Evolutionary conservation across 2,888 invertebrate species (phyloP).

Genomic region (Oxyscelio sp.): DNA sequence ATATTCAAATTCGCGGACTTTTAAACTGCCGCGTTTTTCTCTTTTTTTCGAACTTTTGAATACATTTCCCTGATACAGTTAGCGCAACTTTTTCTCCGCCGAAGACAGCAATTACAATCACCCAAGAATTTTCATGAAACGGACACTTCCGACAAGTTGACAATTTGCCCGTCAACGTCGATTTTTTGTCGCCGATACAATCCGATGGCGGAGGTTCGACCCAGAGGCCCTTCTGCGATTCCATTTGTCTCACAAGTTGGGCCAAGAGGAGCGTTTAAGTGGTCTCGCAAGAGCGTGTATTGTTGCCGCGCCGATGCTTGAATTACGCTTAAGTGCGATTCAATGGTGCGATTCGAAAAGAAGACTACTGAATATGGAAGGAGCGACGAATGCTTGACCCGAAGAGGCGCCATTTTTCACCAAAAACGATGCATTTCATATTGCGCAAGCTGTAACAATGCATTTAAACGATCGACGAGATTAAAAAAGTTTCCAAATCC

Average conservation of each 20-base stretch:
- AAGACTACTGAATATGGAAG: conserved; percentile 40
- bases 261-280: conserved; percentile 28
- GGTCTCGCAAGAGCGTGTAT: conserved; percentile 41
- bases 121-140: conserved; percentile 26
- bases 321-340: conserved; percentile 40
- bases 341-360: conserved; percentile 26
- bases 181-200: conserved; percentile 3
- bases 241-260: conserved; percentile 21
- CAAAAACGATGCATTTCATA: background rate
- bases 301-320: conserved; percentile 32
- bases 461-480: too few relatives aligned
- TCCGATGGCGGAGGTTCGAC: background rate
- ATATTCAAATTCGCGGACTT: conserved; percentile 41
- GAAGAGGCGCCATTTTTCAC: conserved; percentile 21
- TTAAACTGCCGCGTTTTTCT: conserved; percentile 19
- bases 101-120: conserved; percentile 42
- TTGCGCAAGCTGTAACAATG: too few relatives aligned
- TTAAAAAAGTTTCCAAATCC: too few relatives aligned
- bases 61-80: conserved; percentile 33
- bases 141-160: conserved; percentile 31
- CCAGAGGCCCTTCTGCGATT: conserved; percentile 5
- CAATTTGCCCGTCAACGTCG: conserved; percentile 29
- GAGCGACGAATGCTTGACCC: conserved; percentile 28
- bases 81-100: conserved; percentile 25
- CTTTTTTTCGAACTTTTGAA: conserved; percentile 41